These are phyloP conservation scores for Acanthacorydalis orientalis DNA, from an alignment of 2,888 invertebrate genomes.

Conservation along the genomic window DNA sequence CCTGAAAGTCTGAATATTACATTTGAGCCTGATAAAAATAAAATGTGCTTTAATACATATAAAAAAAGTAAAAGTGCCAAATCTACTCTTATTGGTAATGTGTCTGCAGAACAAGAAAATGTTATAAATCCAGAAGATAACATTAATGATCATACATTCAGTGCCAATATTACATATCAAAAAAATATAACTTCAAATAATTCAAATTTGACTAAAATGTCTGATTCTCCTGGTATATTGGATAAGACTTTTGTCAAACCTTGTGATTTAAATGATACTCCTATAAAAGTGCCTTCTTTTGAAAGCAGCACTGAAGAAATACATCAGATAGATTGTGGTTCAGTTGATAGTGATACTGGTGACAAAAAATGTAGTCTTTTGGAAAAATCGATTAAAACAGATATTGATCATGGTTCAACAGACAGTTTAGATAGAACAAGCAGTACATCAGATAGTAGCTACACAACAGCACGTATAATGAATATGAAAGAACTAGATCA, in stretches of 20 bases:
- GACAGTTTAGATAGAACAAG: slow-evolving; percentile 26
- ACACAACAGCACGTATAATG: slow-evolving; percentile 21
- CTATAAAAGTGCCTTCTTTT: slow-evolving; percentile 1
- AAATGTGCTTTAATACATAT: background rate
- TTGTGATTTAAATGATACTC: slow-evolving; percentile 3
- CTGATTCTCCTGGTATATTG: background rate
- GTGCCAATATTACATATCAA: background rate
- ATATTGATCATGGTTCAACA: slow-evolving; percentile 16
- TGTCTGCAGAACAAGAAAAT: background rate
- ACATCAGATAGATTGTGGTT: slow-evolving; percentile 1
- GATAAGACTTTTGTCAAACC: background rate
- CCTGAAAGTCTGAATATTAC: background rate
- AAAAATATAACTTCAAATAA: background rate
- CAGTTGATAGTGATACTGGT: background rate
- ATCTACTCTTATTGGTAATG: background rate
- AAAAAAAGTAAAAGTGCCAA: slow-evolving; percentile 1
- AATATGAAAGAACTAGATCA: slow-evolving; percentile 24
- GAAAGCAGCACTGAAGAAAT: background rate
- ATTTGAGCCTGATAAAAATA: background rate
- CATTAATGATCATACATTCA: too few species aligned
- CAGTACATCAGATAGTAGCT: slow-evolving; percentile 22
- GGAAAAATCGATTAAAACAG: background rate
- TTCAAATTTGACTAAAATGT: background rate
- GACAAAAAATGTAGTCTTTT: background rate
- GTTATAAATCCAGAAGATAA: background rate